Percentiles rank a stretch among this genome's conserved stretches.
These are phyloP conservation scores for Paguma larvata DNA, from an alignment of 2,797 vertebrate species.

Conservation along the genomic window DNA sequence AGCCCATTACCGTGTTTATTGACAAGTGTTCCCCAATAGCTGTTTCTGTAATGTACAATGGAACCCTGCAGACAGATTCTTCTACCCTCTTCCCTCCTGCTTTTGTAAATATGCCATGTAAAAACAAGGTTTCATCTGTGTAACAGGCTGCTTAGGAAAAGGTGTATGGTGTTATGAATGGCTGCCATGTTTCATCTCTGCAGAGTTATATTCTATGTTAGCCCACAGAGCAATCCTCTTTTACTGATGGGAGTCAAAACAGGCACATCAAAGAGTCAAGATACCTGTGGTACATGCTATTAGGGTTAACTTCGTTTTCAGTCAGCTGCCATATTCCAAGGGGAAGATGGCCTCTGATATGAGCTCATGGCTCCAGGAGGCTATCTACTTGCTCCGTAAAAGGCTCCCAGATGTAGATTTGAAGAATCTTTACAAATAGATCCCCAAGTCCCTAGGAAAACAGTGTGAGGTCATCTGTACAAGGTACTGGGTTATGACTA, in stretches of 20 bases:
- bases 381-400: not conserved
- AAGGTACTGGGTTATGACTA: not conserved
- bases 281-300: not conserved
- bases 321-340: not conserved
- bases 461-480: not conserved
- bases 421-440: constrained; percentile 11
- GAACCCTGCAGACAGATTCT: not conserved
- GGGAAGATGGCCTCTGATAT: not conserved
- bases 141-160: not conserved
- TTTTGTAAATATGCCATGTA: not conserved
- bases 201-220: not conserved
- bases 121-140: not conserved
- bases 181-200: not conserved
- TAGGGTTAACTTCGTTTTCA: constrained; percentile 1
- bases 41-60: not conserved
- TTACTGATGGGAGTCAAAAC: not conserved
- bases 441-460: constrained; percentile 14
- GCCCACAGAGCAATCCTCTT: not conserved
- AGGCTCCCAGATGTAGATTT: not conserved
- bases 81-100: constrained; percentile 38
- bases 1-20: constrained; percentile 21
- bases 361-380: not conserved
- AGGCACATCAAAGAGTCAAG: not conserved
- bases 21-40: not conserved
- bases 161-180: not conserved